Evolutionary conservation across 2,797 vertebrate genomes (phyloP).

Genomic region (Micrastur ruficollis): DNA sequence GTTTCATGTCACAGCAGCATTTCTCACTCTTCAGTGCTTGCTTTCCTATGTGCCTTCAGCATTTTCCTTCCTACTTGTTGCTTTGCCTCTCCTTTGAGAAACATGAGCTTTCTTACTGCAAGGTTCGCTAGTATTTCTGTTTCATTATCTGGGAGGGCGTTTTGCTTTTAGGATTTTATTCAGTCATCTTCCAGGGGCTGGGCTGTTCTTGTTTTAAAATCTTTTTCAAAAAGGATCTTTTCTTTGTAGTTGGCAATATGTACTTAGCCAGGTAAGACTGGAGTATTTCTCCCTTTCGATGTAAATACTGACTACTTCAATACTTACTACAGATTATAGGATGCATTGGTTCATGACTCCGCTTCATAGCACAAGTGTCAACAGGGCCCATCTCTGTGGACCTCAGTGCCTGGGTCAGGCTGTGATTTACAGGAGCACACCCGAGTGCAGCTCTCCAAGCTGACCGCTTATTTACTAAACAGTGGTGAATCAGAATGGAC

Average conservation of each 20-base stretch:
- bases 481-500: not conserved
- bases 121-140: not conserved
- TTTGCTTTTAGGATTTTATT: not conserved
- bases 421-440: not conserved
- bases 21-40: not conserved
- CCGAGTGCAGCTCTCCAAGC: not conserved
- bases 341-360: not conserved
- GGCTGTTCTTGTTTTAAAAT: not conserved
- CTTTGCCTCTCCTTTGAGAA: not conserved
- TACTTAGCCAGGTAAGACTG: not conserved
- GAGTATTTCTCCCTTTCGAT: not conserved
- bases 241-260: not conserved
- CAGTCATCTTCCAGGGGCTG: not conserved
- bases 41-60: not conserved
- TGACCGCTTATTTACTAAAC: not conserved
- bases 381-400: accelerated
- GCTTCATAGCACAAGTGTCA: not conserved
- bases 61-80: not conserved
- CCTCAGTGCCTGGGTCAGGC: not conserved
- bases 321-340: not conserved
- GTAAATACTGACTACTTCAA: accelerated
- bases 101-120: not conserved
- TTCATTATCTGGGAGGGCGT: accelerated
- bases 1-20: accelerated
- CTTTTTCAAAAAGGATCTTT: not conserved